Percentiles rank a stretch among this genome's conserved stretches.
phyloP scores from a whole-genome alignment of 2,888 invertebrate genomes.

The Rhamphomyia laevipes region DNA sequence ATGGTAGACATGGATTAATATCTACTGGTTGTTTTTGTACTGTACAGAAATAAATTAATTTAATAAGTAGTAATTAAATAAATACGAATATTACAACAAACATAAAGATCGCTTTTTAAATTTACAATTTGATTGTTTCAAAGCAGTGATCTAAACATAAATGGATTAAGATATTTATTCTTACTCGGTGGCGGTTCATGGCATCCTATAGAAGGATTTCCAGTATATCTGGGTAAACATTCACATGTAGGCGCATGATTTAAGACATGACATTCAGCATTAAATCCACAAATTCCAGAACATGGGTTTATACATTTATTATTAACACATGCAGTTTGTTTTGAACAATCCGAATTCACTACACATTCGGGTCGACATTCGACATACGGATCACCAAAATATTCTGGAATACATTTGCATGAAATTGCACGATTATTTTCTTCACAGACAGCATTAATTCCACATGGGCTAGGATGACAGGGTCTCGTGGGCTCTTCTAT shows the following conservation, averaged over 20 bases:
- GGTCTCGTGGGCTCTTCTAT: conserved; percentile 41
- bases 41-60: conserved; percentile 14
- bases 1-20: conserved; percentile 48
- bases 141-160: too few relatives aligned
- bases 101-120: too few relatives aligned
- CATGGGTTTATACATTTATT: conserved; percentile 77
- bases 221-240: conserved; percentile 47
- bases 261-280: conserved; percentile 57
- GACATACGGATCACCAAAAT: conserved; percentile 51
- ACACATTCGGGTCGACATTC: conserved; percentile 58
- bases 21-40: conserved; percentile 20
- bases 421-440: conserved; percentile 51
- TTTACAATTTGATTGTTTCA: too few relatives aligned
- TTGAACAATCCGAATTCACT: conserved; percentile 51
- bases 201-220: conserved; percentile 47
- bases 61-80: background rate
- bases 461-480: conserved; percentile 55
- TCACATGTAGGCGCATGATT: conserved; percentile 56
- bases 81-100: too few relatives aligned
- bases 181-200: conserved; percentile 29
- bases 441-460: conserved; percentile 53
- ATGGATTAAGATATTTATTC: conserved; percentile 14
- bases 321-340: conserved; percentile 52
- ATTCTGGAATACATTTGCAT: conserved; percentile 51
- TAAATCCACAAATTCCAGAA: conserved; percentile 69